Conservation (phyloP, 92 coral and sea anemone species). For the Anthopleura xanthogrammica region DNA sequence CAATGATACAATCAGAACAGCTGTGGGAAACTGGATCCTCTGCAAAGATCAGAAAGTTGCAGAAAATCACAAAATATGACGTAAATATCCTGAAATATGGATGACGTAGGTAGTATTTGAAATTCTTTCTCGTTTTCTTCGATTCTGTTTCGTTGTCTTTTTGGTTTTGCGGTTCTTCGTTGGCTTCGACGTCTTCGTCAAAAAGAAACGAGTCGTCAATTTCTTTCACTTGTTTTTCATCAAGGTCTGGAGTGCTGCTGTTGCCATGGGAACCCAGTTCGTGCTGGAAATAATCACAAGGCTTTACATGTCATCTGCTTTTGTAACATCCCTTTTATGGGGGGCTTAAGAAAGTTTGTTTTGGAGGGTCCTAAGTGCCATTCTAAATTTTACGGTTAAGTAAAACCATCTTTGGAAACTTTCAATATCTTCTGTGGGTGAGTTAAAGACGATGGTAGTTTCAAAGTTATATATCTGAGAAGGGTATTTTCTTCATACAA, state of each 20-base stretch:
- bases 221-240: slow-evolving; percentile 8
- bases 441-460: too few relatives aligned
- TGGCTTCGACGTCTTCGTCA: slow-evolving; percentile 48
- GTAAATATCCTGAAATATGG: slow-evolving; percentile 78
- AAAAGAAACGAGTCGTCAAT: slow-evolving; percentile 44
- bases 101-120: slow-evolving; percentile 74
- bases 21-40: slow-evolving; percentile 94
- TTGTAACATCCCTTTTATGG: too few relatives aligned
- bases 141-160: slow-evolving; percentile 20
- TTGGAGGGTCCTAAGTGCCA: too few relatives aligned
- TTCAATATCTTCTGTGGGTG: too few relatives aligned
- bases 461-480: too few relatives aligned
- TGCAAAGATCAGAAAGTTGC: slow-evolving; percentile 83
- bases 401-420: too few relatives aligned
- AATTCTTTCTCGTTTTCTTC: slow-evolving; percentile 33
- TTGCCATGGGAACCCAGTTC: background rate
- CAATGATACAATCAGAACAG: slow-evolving; percentile 76
- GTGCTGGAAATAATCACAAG: background rate
- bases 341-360: too few relatives aligned
- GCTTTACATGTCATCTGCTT: too few relatives aligned
- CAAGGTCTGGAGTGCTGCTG: background rate
- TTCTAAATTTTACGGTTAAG: too few relatives aligned
- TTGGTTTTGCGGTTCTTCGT: slow-evolving; percentile 14
- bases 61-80: slow-evolving; percentile 79
- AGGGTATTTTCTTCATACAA: background rate